Percentiles rank a stretch among this genome's conserved stretches.
Evolutionary conservation across 2,888 invertebrate species (phyloP).

Genomic region (Ophioninae sp.): DNA sequence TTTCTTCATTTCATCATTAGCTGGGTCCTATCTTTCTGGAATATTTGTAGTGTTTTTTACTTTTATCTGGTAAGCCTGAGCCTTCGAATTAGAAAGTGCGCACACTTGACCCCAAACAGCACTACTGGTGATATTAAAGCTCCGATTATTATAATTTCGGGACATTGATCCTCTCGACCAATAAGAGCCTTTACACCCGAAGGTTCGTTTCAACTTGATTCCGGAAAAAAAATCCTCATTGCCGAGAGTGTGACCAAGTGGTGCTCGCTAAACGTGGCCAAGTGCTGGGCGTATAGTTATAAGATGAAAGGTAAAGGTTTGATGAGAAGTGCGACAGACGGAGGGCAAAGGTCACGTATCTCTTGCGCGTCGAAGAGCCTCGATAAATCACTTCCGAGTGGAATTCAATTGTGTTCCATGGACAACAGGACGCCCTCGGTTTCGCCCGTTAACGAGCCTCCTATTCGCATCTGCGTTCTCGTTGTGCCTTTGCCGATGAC

Average conservation of each 20-base stretch:
- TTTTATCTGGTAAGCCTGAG: no score
- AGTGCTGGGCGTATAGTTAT: neutral
- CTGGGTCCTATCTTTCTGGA: no score
- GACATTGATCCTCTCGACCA: neutral
- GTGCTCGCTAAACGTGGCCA: neutral
- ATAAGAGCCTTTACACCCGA: neutral
- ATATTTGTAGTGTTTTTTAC: no score
- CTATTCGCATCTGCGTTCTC: slow-evolving; percentile 33
- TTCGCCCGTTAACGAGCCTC: slow-evolving; percentile 34
- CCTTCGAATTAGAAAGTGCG: no score
- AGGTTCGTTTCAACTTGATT: neutral
- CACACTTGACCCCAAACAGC: no score
- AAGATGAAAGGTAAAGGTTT: neutral
- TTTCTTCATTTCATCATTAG: no score
- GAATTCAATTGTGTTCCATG: slow-evolving; percentile 53
- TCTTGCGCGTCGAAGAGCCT: slow-evolving; percentile 35
- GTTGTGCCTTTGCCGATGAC: slow-evolving; percentile 47
- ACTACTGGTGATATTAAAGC: neutral
- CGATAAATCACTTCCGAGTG: slow-evolving; percentile 54
- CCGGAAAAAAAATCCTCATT: neutral
- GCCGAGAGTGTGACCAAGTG: neutral
- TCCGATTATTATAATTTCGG: neutral
- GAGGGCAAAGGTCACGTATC: slow-evolving; percentile 49
- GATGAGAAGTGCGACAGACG: neutral
- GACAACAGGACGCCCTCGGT: slow-evolving; percentile 20